Evolutionary conservation across 2,797 vertebrate genomes (phyloP), one percentile per base, ranked within the genome.

Genomic region (Chlorospingus flavigularis): DNA sequence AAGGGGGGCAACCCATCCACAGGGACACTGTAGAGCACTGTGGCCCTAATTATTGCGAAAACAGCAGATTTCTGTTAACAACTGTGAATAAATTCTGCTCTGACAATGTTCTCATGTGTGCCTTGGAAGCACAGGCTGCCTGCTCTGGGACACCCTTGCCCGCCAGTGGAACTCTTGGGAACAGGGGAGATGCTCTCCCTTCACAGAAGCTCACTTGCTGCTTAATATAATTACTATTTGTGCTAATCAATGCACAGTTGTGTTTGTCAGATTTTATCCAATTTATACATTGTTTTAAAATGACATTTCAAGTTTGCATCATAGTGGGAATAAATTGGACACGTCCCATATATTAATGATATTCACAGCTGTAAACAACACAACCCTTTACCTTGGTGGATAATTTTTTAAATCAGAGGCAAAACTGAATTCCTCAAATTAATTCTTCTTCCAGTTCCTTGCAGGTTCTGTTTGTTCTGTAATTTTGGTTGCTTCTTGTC

Each of bases 401-500:
- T 24, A 23, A 8, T 62, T 68, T 81, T 87, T 72, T 1, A 6
- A 33, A 85, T 68, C 70, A 78, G 66, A 78, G 55, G 33, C 43
- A 91, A 91, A 31, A 23, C 28, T 87, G 43, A 84, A 86, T 67
- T 92, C 70, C 30, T 40, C 17, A 87, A 71, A 83, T 67, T 50
- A 87, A 23, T 72, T 87, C 40, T 77, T 24, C 42, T 80, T 70
- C 78, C 89, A 91, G 54, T 16, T 91, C 50, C 68, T 86, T 71
- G n/a, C 50, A 89, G 57, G 72, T 87, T 92, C 74, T 82, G 78
- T 70, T 81, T 70, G 81, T 73, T 82, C 77, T n/a, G 30, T 63
- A 79, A 85, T 76, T 91, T 67, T 85, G 67, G 81, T 87, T 92
- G 78, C 78, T 93, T 79, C 84, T 66, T 78, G 66, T 65, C 43